These are phyloP conservation scores for Peromyscus melanophrys DNA, from an alignment of 2,797 vertebrate genomes.

Conservation along the genomic window DNA sequence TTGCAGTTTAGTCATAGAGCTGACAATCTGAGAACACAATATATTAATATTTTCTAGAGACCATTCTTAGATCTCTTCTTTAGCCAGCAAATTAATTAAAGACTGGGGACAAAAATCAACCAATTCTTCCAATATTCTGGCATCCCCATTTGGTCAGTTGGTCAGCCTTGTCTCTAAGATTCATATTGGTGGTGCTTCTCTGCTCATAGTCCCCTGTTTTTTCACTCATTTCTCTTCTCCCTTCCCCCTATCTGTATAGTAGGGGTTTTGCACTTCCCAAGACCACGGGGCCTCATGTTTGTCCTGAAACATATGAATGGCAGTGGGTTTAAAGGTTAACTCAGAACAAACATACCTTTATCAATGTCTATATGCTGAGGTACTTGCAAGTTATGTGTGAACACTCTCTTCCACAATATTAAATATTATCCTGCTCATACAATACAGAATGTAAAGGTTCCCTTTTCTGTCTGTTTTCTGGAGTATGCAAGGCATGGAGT, in stretches of 20 bases:
- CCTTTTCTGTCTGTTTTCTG: background rate
- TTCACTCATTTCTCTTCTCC: background rate
- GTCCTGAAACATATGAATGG: background rate
- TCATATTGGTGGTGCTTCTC: no score
- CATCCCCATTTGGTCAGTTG: background rate
- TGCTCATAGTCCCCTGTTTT: background rate
- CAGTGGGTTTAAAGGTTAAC: background rate
- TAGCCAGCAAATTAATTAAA: background rate
- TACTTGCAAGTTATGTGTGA: no score
- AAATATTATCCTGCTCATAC: background rate
- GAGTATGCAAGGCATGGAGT: rapidly evolving
- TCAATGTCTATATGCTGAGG: background rate
- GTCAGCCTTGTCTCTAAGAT: background rate
- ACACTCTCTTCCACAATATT: background rate
- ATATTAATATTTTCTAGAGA: no score
- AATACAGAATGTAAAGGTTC: background rate
- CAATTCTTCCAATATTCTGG: background rate
- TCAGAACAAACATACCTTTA: background rate
- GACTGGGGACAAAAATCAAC: background rate
- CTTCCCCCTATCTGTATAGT: rapidly evolving
- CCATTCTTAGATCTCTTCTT: background rate
- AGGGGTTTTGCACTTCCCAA: background rate
- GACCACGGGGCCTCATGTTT: background rate
- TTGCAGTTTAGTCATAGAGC: background rate
- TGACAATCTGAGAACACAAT: background rate